Conservation (phyloP, 1,140 invertebrate species). For the Drosophila nigrodunni region DNA sequence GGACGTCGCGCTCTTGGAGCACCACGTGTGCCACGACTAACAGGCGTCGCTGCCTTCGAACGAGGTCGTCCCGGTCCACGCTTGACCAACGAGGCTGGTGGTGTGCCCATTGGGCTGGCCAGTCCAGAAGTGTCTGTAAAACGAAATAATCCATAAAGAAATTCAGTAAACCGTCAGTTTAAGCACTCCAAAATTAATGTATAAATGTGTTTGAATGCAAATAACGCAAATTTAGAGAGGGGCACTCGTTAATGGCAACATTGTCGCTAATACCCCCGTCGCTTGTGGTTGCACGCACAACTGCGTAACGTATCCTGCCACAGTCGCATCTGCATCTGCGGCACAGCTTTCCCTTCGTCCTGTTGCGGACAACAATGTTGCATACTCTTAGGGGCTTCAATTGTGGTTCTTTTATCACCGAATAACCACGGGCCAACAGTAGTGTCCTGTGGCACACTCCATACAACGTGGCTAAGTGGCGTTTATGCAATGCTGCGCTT, state of each 20-base stretch:
- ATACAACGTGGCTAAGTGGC: slow-evolving; percentile 30
- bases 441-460: slow-evolving; percentile 6
- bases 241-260: slow-evolving; percentile 25
- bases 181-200: slow-evolving; percentile 30
- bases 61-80: slow-evolving; percentile 91
- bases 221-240: slow-evolving; percentile 24
- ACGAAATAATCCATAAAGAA: slow-evolving; percentile 14
- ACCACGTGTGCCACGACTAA: slow-evolving; percentile 86
- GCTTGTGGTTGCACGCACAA: slow-evolving; percentile 52
- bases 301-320: slow-evolving; percentile 29
- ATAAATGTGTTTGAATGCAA: slow-evolving; percentile 11
- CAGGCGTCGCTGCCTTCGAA: slow-evolving; percentile 87
- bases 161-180: slow-evolving; percentile 14
- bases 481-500: slow-evolving; percentile 63
- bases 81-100: slow-evolving; percentile 53
- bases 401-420: slow-evolving; percentile 66
- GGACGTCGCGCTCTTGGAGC: slow-evolving; percentile 86
- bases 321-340: slow-evolving; percentile 11
- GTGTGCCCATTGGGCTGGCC: slow-evolving; percentile 30
- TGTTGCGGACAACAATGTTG: slow-evolving; percentile 50
- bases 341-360: background rate
- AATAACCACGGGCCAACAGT: slow-evolving; percentile 8
- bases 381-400: slow-evolving; percentile 44
- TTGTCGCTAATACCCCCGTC: slow-evolving; percentile 62
- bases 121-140: slow-evolving; percentile 38